These are phyloP conservation scores for Bos indicus DNA, from an alignment of 2,113 vertebrate species.

Conservation along the genomic window DNA sequence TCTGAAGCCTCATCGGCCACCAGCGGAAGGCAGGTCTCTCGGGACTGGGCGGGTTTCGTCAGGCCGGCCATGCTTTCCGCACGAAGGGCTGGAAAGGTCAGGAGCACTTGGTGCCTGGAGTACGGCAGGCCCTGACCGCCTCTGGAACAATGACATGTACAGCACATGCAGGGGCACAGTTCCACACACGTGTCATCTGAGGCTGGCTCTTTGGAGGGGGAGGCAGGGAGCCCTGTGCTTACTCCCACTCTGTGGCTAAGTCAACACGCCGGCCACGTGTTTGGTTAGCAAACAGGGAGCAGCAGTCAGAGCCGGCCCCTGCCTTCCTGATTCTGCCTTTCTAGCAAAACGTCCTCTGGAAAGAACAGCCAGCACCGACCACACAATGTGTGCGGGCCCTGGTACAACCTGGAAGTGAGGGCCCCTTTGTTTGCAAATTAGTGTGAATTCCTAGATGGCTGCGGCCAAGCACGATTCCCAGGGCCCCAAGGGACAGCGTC, in stretches of 20 bases:
- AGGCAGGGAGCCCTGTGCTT: background rate
- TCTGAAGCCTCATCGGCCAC: rapidly evolving
- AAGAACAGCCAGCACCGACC: slow-evolving; percentile 4
- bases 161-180: background rate
- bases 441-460: background rate
- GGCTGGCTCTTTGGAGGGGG: background rate
- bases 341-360: slow-evolving; percentile 14
- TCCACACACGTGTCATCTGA: rapidly evolving
- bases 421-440: background rate
- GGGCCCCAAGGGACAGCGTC: background rate
- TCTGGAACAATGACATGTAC: too few relatives aligned
- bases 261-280: background rate
- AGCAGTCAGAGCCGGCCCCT: background rate
- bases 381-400: background rate
- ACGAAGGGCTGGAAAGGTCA: background rate
- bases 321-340: background rate
- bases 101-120: too few relatives aligned
- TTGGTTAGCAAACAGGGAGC: slow-evolving; percentile 55
- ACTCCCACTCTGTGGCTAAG: slow-evolving; percentile 26
- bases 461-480: background rate
- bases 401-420: background rate
- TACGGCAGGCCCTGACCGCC: background rate
- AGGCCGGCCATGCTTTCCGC: background rate
- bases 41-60: rapidly evolving
- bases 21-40: background rate